Percentiles rank a stretch among this genome's conserved stretches.
These are phyloP conservation scores for Enteromius anoplus DNA, from an alignment of 2,797 vertebrate species.

Conservation along the genomic window DNA sequence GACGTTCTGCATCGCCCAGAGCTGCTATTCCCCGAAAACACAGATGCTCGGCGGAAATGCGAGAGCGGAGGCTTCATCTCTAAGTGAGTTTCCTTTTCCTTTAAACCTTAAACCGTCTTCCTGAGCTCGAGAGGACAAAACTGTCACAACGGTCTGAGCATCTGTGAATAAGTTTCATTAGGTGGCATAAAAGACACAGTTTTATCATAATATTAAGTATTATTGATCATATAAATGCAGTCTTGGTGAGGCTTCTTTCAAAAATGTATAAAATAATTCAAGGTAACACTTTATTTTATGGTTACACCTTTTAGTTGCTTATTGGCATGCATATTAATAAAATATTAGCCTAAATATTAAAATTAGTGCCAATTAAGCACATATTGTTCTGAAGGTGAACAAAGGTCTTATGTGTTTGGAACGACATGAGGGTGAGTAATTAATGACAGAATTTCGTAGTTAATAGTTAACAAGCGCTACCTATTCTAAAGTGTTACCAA, in stretches of 20 bases:
- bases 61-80: slow-evolving; percentile 98
- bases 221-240: not conserved
- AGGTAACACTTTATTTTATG: too few species aligned
- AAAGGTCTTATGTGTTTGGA: too few species aligned
- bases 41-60: slow-evolving; percentile 93
- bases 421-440: too few species aligned
- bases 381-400: too few species aligned
- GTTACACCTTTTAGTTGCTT: too few species aligned
- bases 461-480: too few species aligned
- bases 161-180: not conserved
- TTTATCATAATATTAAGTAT: not conserved
- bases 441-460: too few species aligned
- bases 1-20: slow-evolving; percentile 96
- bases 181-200: not conserved
- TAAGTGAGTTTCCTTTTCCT: slow-evolving; percentile 80
- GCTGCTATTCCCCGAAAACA: slow-evolving; percentile 97
- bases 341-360: too few species aligned
- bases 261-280: not conserved
- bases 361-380: too few species aligned
- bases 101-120: not conserved
- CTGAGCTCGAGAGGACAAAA: not conserved
- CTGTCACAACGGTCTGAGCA: not conserved
- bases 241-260: not conserved
- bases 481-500: too few species aligned
- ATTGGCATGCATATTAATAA: too few species aligned